Base-by-base conservation (phyloP, 92 coral and sea anemone species). In the Isaurus tuberculatus region DNA sequence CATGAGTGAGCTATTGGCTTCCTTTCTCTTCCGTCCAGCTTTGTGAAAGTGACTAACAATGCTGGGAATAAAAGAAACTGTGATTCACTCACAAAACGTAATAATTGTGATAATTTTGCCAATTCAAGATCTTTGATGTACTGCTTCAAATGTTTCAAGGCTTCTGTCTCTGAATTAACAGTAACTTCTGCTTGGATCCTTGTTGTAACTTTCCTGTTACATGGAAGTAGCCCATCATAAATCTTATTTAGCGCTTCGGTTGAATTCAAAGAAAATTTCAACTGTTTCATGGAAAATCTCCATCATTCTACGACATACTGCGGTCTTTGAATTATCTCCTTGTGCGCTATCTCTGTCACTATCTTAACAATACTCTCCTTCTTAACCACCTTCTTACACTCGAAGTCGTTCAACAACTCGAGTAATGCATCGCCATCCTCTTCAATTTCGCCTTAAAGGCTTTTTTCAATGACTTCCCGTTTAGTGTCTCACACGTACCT, bases 1-100 rank as follows among this genome's bases (percentile, higher is more conserved):
- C 91, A 83, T 16, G 91, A 68, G 70, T 82, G 90, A 0, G 87
- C 84, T 22, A 87, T 55, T 72, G 87, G 86, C 30, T 87, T 3
- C 55, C 90, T 32, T 36, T n/a, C 25, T 16, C 15, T 9, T n/a
- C 87, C 90, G 16, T 74, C 81, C 51, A n/a, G 17, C 17, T 63
- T 70, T 17, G 72, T 87, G 68, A 87, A 87, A 2, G 51, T 46
- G 22, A 66, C 65, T 49, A 25, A 29, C 75, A 73, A 32, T 34
- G 79, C 80, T 22, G 43, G 33, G 40, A 75, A 65, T 33, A 88
- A 31, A 64, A 87, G 67, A 43, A 87, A n/a, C 71, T 83, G 80
- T 11, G 91, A 65, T 22, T 31, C 91, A 32, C 61, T 83, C 60
- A 69, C 30, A 51, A 83, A 88, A 33, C 87, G 42, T 10, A 88